Conservation (phyloP, 2,797 vertebrate species). For the Microctenopoma lineatum region DNA sequence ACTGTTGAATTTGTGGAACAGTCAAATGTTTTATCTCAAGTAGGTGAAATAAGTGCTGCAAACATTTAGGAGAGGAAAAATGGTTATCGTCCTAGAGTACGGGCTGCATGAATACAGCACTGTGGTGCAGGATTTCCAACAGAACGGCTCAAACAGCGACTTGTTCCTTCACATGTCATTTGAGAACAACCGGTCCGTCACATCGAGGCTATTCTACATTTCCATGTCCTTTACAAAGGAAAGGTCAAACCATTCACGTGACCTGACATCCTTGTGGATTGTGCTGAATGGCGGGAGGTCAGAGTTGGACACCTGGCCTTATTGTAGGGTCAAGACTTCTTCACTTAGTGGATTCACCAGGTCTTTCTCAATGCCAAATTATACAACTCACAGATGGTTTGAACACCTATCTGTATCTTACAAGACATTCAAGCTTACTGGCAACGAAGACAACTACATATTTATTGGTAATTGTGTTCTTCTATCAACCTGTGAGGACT, state of each 20-base stretch:
- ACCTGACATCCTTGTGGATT: conserved; percentile 43
- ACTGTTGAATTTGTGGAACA: conserved; percentile 29
- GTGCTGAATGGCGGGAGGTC: conserved; percentile 50
- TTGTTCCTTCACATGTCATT: conserved; percentile 36
- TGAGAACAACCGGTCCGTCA: conserved; percentile 30
- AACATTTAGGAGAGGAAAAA: conserved; percentile 26
- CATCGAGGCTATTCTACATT: conserved; percentile 36
- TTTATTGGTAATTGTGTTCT: conserved; percentile 50
- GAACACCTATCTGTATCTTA: neutral
- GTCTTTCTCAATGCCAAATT: conserved; percentile 12
- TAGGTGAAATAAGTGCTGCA: conserved; percentile 22
- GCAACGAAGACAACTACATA: conserved; percentile 33
- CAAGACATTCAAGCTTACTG: conserved; percentile 13
- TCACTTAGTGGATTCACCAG: conserved; percentile 4
- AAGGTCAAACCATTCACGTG: conserved; percentile 64
- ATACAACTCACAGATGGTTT: neutral
- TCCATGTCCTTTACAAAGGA: conserved; percentile 47
- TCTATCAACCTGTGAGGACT: conserved; percentile 60
- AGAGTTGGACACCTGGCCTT: conserved; percentile 64
- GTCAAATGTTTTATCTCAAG: conserved; percentile 9
- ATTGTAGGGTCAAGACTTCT: conserved; percentile 45
- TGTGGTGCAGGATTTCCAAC: conserved; percentile 30
- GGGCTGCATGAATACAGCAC: conserved; percentile 9
- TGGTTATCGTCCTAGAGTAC: conserved; percentile 16
- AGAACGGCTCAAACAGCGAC: conserved; percentile 9